Conservation (phyloP, 2,113 vertebrate genomes). For the Zosterops hypoxanthus region DNA sequence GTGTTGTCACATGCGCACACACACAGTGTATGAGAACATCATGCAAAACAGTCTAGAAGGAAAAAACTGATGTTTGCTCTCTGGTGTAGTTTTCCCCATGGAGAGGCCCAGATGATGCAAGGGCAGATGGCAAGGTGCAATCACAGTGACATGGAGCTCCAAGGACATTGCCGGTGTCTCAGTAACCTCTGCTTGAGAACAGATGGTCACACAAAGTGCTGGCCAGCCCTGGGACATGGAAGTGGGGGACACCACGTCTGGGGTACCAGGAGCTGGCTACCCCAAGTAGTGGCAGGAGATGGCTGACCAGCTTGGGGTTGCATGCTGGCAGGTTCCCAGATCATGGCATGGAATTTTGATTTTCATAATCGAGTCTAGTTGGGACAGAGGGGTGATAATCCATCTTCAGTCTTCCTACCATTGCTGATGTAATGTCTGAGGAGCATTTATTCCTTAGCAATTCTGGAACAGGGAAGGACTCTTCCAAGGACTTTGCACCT, state of each 20-base stretch:
- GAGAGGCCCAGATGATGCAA: neutral
- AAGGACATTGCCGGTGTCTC: rapidly evolving
- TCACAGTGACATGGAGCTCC: neutral
- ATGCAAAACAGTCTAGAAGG: neutral
- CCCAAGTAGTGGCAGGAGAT: neutral
- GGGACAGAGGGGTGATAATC: neutral
- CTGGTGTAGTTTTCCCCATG: neutral
- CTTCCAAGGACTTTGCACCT: neutral
- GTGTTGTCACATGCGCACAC: neutral
- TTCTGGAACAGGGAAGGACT: neutral
- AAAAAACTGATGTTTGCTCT: neutral
- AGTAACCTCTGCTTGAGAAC: neutral
- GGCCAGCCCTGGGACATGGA: neutral
- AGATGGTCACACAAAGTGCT: neutral
- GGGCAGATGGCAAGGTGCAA: neutral
- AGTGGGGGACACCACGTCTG: neutral
- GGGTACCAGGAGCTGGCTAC: neutral
- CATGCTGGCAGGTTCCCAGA: neutral
- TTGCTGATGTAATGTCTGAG: neutral
- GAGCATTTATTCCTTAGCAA: neutral
- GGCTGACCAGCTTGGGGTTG: neutral
- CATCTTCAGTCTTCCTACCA: neutral
- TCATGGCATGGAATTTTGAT: neutral
- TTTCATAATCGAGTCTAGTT: neutral
- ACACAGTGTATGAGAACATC: neutral